Percentiles rank a stretch among this genome's conserved stretches.
Evolutionary conservation across 2,797 vertebrate genomes (phyloP).

Genomic region (Columba guinea): DNA sequence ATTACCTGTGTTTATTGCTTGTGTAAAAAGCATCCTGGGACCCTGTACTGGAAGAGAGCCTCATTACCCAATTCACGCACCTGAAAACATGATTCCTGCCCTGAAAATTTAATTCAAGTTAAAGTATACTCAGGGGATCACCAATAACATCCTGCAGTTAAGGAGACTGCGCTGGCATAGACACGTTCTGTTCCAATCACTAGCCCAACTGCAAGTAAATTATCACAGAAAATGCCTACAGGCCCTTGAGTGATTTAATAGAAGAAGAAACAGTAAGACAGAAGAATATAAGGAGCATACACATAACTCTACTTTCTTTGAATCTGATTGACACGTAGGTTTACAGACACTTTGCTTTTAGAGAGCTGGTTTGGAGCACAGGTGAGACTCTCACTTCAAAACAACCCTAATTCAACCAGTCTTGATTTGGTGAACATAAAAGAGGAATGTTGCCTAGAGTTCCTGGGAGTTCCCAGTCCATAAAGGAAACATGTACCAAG

Average conservation of each 20-base stretch:
- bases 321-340: not conserved
- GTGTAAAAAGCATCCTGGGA: not conserved
- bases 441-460: not conserved
- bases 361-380: not conserved
- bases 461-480: not conserved
- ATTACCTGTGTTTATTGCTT: not conserved
- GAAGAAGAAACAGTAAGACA: not conserved
- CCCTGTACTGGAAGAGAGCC: not conserved
- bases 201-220: not conserved
- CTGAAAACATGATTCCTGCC: not conserved
- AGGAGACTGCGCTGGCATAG: not conserved
- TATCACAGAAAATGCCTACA: not conserved
- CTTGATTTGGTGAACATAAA: not conserved
- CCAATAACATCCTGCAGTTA: not conserved
- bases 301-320: not conserved
- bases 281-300: not conserved
- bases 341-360: not conserved
- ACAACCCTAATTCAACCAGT: not conserved
- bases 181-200: accelerated
- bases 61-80: not conserved
- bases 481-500: not conserved
- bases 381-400: not conserved
- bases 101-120: not conserved
- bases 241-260: not conserved
- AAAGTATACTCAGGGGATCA: not conserved